phyloP scores from a whole-genome alignment of 2,113 vertebrate species.

The Clarias gariepinus region DNA sequence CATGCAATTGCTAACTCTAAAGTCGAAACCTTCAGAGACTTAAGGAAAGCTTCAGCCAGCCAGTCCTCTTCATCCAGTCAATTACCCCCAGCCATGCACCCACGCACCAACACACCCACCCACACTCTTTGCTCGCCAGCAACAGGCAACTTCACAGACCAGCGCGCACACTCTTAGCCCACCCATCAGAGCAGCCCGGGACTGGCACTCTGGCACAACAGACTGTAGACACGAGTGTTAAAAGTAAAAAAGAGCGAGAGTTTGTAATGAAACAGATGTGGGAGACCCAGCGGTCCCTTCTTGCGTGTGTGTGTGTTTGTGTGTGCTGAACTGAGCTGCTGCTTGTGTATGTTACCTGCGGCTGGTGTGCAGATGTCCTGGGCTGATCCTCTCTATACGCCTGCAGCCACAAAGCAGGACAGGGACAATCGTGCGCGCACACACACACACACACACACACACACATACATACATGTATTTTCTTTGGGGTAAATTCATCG shows the following conservation, averaged over 20 bases:
- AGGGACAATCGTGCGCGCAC: slow-evolving; percentile 21
- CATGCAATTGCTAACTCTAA: slow-evolving; percentile 53
- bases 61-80: slow-evolving; percentile 55
- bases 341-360: slow-evolving; percentile 73
- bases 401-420: slow-evolving; percentile 46
- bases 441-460: slow-evolving; percentile 20
- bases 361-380: slow-evolving; percentile 75
- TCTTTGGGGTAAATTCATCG: background rate
- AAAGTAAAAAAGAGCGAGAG: slow-evolving; percentile 53
- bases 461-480: slow-evolving; percentile 26
- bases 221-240: slow-evolving; percentile 41
- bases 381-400: slow-evolving; percentile 60
- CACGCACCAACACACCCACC: slow-evolving; percentile 8
- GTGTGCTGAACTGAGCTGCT: slow-evolving; percentile 49
- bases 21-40: slow-evolving; percentile 50
- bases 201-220: slow-evolving; percentile 38
- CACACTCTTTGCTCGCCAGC: slow-evolving; percentile 59
- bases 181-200: slow-evolving; percentile 33
- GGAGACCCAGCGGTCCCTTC: slow-evolving; percentile 61
- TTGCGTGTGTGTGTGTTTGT: slow-evolving; percentile 48
- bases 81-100: slow-evolving; percentile 56
- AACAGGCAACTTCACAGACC: slow-evolving; percentile 59
- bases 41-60: slow-evolving; percentile 40
- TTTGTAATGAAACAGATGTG: slow-evolving; percentile 69
- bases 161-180: slow-evolving; percentile 39